Percentiles rank a stretch among this genome's conserved stretches.
phyloP scores from a whole-genome alignment of 2,888 invertebrate species.

The Platycheirus rosarum region DNA sequence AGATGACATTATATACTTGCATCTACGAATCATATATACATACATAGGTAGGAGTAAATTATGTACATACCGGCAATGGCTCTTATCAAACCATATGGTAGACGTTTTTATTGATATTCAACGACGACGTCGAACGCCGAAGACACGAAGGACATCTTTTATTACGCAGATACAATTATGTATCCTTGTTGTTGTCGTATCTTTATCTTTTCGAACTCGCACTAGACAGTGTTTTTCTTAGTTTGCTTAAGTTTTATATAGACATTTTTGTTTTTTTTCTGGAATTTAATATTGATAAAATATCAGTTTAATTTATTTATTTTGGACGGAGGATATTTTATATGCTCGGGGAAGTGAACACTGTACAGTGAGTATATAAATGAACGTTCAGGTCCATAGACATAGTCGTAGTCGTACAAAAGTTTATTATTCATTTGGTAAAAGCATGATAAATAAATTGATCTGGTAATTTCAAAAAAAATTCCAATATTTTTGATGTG shows the following conservation, averaged over 20 bases:
- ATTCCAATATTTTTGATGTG: neutral
- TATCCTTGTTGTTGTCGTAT: neutral
- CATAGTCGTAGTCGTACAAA: neutral
- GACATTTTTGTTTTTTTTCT: neutral
- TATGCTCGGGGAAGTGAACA: too few relatives aligned
- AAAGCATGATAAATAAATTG: constrained; percentile 37
- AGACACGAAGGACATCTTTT: constrained; percentile 47
- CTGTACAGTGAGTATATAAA: neutral
- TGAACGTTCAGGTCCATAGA: constrained; percentile 4
- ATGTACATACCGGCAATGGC: constrained; percentile 53
- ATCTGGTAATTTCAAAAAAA: constrained; percentile 6
- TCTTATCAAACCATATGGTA: constrained; percentile 70
- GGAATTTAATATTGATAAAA: constrained; percentile 51
- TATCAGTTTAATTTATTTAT: constrained; percentile 46
- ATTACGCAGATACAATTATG: constrained; percentile 48
- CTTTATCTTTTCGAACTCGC: neutral
- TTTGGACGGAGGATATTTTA: constrained; percentile 34
- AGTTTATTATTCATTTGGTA: constrained; percentile 16
- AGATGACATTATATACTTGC: neutral
- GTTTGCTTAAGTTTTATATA: constrained; percentile 37
- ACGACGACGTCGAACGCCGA: too few relatives aligned
- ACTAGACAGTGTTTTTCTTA: constrained; percentile 1
- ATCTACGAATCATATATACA: constrained; percentile 3
- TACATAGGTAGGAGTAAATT: neutral
- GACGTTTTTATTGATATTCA: constrained; percentile 48